These are phyloP conservation scores for Zalophus californianus DNA, from an alignment of 2,797 vertebrate species.

Conservation along the genomic window DNA sequence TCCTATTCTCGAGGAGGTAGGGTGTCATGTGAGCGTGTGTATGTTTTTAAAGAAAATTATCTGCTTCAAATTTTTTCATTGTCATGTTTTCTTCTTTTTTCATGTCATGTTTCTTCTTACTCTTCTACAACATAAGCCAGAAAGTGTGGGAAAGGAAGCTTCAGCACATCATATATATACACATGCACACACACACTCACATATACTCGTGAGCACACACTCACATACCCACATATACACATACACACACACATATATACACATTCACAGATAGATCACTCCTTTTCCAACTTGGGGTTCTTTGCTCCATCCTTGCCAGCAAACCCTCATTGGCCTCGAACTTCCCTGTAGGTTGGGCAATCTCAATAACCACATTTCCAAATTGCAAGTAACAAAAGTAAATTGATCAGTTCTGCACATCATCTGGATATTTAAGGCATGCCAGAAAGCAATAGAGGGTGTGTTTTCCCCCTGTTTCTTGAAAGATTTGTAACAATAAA, in stretches of 20 bases:
- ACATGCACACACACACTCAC: not conserved
- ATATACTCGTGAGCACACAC: accelerated
- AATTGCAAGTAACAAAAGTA: not conserved
- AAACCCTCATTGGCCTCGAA: not conserved
- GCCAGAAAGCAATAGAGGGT: not conserved
- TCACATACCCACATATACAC: no score
- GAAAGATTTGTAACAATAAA: not conserved
- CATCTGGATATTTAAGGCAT: not conserved
- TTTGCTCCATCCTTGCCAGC: not conserved
- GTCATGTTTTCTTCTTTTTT: not conserved
- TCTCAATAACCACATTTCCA: not conserved
- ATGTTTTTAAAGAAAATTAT: not conserved
- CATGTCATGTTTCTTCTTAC: not conserved
- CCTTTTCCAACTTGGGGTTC: not conserved
- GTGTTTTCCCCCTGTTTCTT: not conserved
- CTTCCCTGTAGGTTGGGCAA: not conserved
- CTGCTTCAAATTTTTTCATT: not conserved
- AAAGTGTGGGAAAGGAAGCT: not conserved
- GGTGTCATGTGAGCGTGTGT: accelerated
- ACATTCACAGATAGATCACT: accelerated
- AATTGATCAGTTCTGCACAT: not conserved
- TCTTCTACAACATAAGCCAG: not conserved
- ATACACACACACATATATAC: accelerated
- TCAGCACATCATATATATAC: accelerated
- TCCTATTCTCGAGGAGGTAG: not conserved